A percentile compares a stretch with the other conserved stretches of the same genome.
Evolutionary conservation across 2,888 invertebrate species (phyloP).

Genomic region (Abrostola tripartita): DNA sequence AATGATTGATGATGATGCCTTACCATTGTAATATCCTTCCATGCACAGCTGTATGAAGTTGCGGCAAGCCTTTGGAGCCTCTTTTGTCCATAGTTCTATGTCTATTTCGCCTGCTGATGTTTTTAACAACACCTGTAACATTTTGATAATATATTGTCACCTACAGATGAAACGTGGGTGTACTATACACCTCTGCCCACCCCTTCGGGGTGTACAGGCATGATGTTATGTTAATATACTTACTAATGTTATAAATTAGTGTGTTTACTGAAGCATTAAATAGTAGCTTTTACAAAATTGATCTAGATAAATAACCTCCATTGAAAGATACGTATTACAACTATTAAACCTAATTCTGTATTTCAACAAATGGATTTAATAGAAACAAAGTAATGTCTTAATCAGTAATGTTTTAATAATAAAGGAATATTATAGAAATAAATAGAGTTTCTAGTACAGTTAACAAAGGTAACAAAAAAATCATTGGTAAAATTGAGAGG

Average conservation of each 20-base stretch:
- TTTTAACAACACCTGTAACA: constrained; percentile 93
- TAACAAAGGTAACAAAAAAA: neutral
- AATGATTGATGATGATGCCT: no score
- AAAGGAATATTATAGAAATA: neutral
- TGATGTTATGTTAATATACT: no score
- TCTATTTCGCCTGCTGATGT: constrained; percentile 99
- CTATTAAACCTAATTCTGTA: neutral
- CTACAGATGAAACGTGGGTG: no score
- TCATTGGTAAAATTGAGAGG: constrained; percentile 1
- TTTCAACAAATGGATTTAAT: no score
- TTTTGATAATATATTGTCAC: no score
- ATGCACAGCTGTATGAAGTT: constrained; percentile 98
- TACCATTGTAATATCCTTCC: constrained; percentile 97
- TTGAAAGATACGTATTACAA: neutral
- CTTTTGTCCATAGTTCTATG: constrained; percentile 98
- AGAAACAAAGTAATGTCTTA: neutral
- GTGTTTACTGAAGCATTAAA: no score
- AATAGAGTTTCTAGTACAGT: neutral
- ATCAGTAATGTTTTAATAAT: neutral
- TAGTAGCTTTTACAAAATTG: neutral
- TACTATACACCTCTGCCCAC: no score
- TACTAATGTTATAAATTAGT: no score
- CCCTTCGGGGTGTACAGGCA: no score
- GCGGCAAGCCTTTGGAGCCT: constrained; percentile 97
- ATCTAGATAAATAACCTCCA: neutral